phyloP scores from a whole-genome alignment of 2,888 invertebrate species.

The Colostygia pectinataria region DNA sequence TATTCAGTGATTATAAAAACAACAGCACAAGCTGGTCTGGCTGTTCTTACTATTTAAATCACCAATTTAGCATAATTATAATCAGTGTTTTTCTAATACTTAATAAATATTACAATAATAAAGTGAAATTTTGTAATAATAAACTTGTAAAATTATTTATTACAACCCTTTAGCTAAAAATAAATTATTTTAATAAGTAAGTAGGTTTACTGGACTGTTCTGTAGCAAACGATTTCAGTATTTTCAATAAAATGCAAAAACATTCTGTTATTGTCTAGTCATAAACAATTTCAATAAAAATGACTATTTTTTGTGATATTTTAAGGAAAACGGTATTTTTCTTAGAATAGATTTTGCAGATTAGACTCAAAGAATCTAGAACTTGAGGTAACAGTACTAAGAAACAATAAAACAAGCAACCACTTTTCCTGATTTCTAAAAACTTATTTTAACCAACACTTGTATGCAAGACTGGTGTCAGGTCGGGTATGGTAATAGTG shows the following conservation, averaged over 20 bases:
- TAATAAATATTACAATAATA: too few species aligned
- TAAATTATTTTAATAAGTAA: too few species aligned
- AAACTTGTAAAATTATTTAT: too few species aligned
- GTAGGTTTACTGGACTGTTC: too few species aligned
- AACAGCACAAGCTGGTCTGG: background rate
- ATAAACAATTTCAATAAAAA: too few species aligned
- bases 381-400: conserved; percentile 10
- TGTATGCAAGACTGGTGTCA: conserved; percentile 24
- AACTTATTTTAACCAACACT: conserved; percentile 38
- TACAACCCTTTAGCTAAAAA: too few species aligned
- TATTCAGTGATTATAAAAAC: conserved; percentile 46
- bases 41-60: conserved; percentile 5
- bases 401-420: conserved; percentile 9
- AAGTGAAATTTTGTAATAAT: too few species aligned
- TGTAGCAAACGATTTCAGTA: too few species aligned
- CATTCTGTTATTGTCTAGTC: too few species aligned
- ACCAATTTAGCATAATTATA: background rate
- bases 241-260: too few species aligned
- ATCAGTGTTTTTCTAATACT: too few species aligned
- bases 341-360: conserved; percentile 1
- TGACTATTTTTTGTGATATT: too few species aligned
- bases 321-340: background rate
- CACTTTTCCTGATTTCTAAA: conserved; percentile 37
- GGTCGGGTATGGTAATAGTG: conserved; percentile 51
- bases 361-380: conserved; percentile 1